Base-by-base conservation (phyloP, 2,888 invertebrate genomes). In the Beris chalybata region DNA sequence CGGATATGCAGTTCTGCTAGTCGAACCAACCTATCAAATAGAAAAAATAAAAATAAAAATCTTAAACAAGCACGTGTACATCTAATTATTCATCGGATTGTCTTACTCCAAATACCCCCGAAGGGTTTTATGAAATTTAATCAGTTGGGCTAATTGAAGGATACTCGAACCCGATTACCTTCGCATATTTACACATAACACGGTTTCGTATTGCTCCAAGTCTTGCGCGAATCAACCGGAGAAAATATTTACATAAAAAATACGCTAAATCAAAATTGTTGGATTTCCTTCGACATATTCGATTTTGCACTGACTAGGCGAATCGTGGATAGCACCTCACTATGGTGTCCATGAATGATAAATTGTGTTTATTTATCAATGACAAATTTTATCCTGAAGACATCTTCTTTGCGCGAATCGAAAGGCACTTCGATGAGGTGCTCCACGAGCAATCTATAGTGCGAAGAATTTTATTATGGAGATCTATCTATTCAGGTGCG, bases 71-170 rank as follows among this genome's bases (percentile, higher is more conserved):
- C 61, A 61, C 61, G 61, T 61, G 61, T 61, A 52, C 61, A 52
- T 61, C 61, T 61, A 61, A 61, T 61, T 61, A 61, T 61, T 61
- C 61, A 61, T 32, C 52, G 61, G 50, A 61, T 50, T 6, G 52
- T 61, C 61, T 61, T 61, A 61, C 47, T 61, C 31, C 50, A 61
- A 61, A 52, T 52, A n/a, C 13, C 38, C 61, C 29, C 12, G 52
- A 9, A 38, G 61, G 50, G 22, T 15, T 61, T 61, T 61, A 38
- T 61, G 61, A 61, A 61, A 61, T 61, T 61, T 61, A 61, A 61
- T 61, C 61, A 61, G 61, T 52, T 59, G 30, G 48, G 48, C 5
- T 38, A 38, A 38, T 4, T 38, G 7, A 38, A 38, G 38, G 38
- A 38, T 38, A 9, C 38, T 38, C 38, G 38, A 38, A 38, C 5